Conservation (phyloP, 2,113 vertebrate species). For the Tor tambroides region DNA sequence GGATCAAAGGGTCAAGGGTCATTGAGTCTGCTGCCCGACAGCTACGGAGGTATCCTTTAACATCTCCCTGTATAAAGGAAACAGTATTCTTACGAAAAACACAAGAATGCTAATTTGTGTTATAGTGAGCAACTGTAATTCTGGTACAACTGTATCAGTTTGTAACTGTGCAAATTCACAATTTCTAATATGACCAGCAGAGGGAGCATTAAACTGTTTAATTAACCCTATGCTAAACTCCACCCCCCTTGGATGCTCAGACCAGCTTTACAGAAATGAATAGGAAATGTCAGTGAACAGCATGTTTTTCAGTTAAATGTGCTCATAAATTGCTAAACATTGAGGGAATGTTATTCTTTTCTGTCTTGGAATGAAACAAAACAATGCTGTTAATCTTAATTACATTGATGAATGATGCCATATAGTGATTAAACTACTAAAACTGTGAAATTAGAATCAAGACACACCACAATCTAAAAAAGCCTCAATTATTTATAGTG, state of each 20-base stretch:
- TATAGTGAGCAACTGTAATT: neutral
- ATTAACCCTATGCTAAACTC: neutral
- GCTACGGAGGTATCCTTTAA: slow-evolving; percentile 93
- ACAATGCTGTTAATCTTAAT: neutral
- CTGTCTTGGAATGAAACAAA: neutral
- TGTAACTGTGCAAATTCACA: neutral
- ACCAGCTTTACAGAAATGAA: neutral
- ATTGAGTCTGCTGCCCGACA: slow-evolving; percentile 83
- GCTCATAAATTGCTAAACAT: neutral
- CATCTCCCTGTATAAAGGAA: slow-evolving; percentile 82
- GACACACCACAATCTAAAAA: neutral
- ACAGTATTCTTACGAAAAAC: neutral
- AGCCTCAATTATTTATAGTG: neutral
- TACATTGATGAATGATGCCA: neutral
- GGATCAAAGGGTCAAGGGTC: slow-evolving; percentile 85
- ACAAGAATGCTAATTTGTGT: neutral
- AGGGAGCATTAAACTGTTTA: neutral
- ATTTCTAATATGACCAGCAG: slow-evolving; percentile 36
- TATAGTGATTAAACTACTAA: neutral
- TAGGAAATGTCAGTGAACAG: neutral
- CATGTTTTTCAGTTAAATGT: neutral
- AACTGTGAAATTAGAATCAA: neutral
- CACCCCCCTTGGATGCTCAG: neutral
- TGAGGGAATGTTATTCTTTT: neutral
- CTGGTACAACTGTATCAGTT: neutral